These are phyloP conservation scores for Ctenochaetus hawaiiensis DNA, from an alignment of 2,797 vertebrate species.

Conservation along the genomic window DNA sequence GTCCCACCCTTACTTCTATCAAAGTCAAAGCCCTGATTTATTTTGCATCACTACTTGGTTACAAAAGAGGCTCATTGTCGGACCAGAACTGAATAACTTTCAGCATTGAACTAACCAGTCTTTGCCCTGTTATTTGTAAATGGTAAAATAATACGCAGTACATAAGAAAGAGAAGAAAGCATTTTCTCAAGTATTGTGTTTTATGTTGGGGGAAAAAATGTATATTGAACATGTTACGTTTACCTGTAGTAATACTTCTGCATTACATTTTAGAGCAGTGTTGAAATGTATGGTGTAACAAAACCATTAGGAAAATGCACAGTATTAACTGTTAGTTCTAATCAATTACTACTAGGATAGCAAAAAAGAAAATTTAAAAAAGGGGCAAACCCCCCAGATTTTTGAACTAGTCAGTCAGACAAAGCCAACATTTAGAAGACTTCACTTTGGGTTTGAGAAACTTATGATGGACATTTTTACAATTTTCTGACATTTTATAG, in stretches of 20 bases:
- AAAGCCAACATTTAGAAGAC: not conserved
- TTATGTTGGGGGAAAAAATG: not conserved
- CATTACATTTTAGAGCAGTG: not conserved
- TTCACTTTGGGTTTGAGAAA: not conserved
- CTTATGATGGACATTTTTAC: not conserved
- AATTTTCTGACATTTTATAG: not conserved
- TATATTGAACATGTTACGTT: not conserved
- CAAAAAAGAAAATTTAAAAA: no score
- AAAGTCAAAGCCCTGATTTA: slow-evolving; percentile 72
- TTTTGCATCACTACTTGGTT: slow-evolving; percentile 59
- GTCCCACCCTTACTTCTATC: slow-evolving; percentile 70
- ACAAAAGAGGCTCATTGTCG: slow-evolving; percentile 56
- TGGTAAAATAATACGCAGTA: slow-evolving; percentile 2
- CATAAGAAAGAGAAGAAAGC: not conserved
- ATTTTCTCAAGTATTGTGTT: not conserved
- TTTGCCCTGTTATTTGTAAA: not conserved
- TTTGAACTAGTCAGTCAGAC: not conserved
- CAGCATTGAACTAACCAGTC: slow-evolving; percentile 17
- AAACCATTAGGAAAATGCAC: not conserved
- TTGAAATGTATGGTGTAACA: not conserved
- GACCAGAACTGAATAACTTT: slow-evolving; percentile 32
- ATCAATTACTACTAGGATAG: not conserved
- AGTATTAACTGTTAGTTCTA: not conserved
- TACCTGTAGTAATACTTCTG: not conserved
- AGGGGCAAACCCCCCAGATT: no score